Evolutionary conservation across 2,797 vertebrate genomes (phyloP).

Genomic region (Furcifer pardalis): DNA sequence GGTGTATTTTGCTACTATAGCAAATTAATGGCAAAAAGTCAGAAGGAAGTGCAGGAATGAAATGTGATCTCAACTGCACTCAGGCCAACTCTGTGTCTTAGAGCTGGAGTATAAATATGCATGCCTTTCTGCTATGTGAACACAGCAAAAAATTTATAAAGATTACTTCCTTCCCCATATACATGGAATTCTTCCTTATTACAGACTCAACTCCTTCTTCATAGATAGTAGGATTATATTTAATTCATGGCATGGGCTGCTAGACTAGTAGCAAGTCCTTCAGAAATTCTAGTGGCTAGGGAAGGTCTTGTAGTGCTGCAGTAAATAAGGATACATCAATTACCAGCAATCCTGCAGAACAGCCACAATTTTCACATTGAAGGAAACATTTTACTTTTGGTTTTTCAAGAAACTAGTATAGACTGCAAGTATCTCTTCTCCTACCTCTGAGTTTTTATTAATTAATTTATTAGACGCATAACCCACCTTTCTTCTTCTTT

Average conservation of each 20-base stretch:
- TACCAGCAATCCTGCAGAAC: background rate
- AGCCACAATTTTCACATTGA: background rate
- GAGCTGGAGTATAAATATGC: background rate
- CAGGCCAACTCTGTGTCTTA: background rate
- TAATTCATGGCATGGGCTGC: slow-evolving; percentile 3
- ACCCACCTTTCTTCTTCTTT: background rate
- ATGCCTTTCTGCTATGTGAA: slow-evolving; percentile 26
- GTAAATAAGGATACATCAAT: slow-evolving; percentile 13
- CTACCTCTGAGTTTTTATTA: background rate
- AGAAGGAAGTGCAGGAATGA: background rate
- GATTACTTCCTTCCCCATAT: background rate
- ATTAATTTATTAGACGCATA: background rate
- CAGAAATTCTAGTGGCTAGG: background rate
- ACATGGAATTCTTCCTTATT: slow-evolving; percentile 5
- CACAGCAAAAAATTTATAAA: background rate
- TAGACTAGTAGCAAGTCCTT: slow-evolving; percentile 15
- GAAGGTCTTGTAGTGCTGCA: background rate
- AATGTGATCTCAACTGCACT: background rate
- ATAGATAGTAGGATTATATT: background rate
- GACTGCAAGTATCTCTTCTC: background rate
- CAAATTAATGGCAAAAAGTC: background rate
- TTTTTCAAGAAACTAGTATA: background rate
- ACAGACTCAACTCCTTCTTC: background rate
- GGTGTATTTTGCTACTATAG: background rate
- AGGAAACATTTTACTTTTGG: background rate